Evolutionary conservation across 2,888 invertebrate species (phyloP).

Genomic region (Sturmia bella): DNA sequence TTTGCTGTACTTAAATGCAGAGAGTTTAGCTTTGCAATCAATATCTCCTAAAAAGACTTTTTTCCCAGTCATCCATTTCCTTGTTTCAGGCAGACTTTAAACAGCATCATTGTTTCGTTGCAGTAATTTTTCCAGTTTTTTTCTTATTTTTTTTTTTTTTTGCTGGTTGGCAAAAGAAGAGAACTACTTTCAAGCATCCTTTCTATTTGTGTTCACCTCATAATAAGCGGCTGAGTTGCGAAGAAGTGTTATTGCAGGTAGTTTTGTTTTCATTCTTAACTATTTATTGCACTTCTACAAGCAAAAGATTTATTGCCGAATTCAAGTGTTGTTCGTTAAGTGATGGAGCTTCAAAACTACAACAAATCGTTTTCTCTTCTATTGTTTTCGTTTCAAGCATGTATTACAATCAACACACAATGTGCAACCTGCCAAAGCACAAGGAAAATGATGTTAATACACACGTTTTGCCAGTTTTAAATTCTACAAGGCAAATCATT

Average conservation of each 20-base stretch:
- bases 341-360: slow-evolving; percentile 53
- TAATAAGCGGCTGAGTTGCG: background rate
- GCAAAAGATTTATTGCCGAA: slow-evolving; percentile 27
- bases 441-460: slow-evolving; percentile 8
- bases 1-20: slow-evolving; percentile 1
- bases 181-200: slow-evolving; percentile 9
- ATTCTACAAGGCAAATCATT: too few species aligned
- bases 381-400: slow-evolving; percentile 20
- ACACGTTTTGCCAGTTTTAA: too few species aligned
- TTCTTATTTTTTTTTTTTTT: too few species aligned
- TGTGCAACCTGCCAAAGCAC: background rate
- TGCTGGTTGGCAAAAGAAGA: too few species aligned
- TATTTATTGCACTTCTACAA: slow-evolving; percentile 19
- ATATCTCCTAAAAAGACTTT: background rate
- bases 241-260: background rate
- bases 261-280: background rate
- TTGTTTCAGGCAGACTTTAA: background rate
- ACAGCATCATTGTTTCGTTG: slow-evolving; percentile 3
- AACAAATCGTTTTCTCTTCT: slow-evolving; percentile 47
- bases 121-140: background rate
- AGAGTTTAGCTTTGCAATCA: slow-evolving; percentile 17
- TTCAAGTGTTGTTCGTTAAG: slow-evolving; percentile 42
- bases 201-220: slow-evolving; percentile 16
- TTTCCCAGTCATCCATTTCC: background rate
- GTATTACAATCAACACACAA: slow-evolving; percentile 10